Base-by-base conservation (phyloP, 2,113 vertebrate genomes). In the Saguinus imperator region DNA sequence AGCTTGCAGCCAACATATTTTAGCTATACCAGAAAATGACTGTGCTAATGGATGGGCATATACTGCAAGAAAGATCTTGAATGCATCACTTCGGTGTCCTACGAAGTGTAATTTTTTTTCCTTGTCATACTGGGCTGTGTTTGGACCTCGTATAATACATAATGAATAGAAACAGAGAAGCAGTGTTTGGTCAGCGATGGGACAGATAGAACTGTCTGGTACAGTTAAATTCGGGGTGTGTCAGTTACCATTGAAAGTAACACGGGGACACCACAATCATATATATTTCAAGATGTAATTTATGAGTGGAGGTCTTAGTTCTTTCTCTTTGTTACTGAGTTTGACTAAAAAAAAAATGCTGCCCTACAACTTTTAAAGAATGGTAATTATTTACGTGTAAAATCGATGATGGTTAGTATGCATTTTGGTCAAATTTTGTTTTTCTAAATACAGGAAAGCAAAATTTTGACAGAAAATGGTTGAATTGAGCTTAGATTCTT, bases 151-250 rank as follows among this genome's bases (percentile, higher is more conserved):
- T 97, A 93, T 94, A 97, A 96, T 94, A 87, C 89, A 83, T 97
- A 92, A 96, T 97, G 96, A 96, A 82, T 96, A 94, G 98, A 96
- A 97, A 97, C 96, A 98, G 98, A 98, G 97, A 96, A 94, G 95
- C 97, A 97, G 96, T 98, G 98, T 98, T 94, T 97, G 96, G 94
- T 94, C 92, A 97, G 97, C 84, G 97, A 98, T 98, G 97, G 98
- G 97, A 97, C 97, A 97, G 98, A 98, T 97, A 96, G 97, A 97
- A 96, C 97, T 97, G 97, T 97, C 97, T 98, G 98, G 98, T 97
- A 97, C 98, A 95, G 95, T 97, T 97, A 98, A 98, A 98, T 98
- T 96, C 95, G 95, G 97, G 98, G 98, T 77, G 97, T 98, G 98
- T 98, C 97, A 91, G 92, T 98, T 97, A 97, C 97, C 95, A 95